These are phyloP conservation scores for Macroramphosus scolopax DNA, from an alignment of 2,797 vertebrate species.

Conservation along the genomic window DNA sequence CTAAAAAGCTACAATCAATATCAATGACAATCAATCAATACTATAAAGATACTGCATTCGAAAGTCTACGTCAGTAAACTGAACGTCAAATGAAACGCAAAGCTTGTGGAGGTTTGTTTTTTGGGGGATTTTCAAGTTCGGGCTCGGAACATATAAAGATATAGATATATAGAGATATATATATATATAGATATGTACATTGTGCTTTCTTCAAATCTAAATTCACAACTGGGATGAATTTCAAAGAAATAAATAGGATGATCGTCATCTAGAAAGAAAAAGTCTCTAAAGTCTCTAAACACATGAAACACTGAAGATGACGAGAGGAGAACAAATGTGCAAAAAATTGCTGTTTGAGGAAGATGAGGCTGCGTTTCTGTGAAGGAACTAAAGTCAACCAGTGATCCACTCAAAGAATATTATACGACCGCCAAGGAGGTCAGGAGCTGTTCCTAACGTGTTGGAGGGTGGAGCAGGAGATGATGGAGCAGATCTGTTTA, in stretches of 20 bases:
- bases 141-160: too few species aligned
- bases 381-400: constrained; percentile 12
- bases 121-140: constrained; percentile 9
- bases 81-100: too few species aligned
- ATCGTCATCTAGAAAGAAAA: constrained; percentile 1
- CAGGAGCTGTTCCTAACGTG: too few species aligned
- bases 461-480: too few species aligned
- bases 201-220: constrained; percentile 8
- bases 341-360: constrained; percentile 62
- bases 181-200: background rate
- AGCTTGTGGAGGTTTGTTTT: too few species aligned
- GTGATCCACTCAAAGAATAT: background rate
- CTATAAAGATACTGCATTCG: constrained; percentile 17
- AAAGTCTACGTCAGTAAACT: constrained; percentile 2
- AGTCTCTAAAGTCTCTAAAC: too few species aligned
- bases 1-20: too few species aligned
- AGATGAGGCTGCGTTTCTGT: constrained; percentile 1
- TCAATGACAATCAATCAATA: constrained; percentile 5
- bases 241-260: constrained; percentile 30
- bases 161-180: too few species aligned
- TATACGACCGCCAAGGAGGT: too few species aligned
- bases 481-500: too few species aligned
- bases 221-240: constrained; percentile 9
- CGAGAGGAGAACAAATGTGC: constrained; percentile 55
- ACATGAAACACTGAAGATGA: constrained; percentile 33